Conservation (phyloP, 2,888 invertebrate genomes). For the Drosophila niveifrons region DNA sequence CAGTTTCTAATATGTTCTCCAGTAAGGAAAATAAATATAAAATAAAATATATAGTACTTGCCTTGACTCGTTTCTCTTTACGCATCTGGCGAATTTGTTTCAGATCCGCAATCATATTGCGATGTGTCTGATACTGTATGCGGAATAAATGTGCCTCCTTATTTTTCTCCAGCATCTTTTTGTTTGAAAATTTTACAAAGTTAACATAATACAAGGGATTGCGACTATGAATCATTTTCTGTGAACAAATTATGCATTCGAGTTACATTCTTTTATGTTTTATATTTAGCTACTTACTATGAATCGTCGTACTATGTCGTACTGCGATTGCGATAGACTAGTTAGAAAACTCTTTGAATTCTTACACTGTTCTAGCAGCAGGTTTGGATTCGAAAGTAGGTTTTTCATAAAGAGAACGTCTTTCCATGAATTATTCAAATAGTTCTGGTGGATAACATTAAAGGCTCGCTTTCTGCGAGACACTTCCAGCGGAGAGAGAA, state of each 20-base stretch:
- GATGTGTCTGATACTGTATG: conserved; percentile 82
- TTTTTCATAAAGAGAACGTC: conserved; percentile 80
- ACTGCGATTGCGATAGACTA: conserved; percentile 60
- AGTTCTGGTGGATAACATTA: conserved; percentile 79
- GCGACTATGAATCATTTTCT: conserved; percentile 83
- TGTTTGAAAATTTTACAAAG: conserved; percentile 69
- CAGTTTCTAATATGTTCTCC: conserved; percentile 12
- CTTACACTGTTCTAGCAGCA: conserved; percentile 72
- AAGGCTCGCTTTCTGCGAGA: conserved; percentile 76
- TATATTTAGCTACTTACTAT: conserved; percentile 58
- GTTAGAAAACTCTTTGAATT: conserved; percentile 65
- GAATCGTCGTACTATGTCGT: conserved; percentile 74
- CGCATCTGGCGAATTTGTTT: conserved; percentile 67
- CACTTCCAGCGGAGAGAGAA: conserved; percentile 77
- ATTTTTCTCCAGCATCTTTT: conserved; percentile 58
- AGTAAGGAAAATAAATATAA: neutral
- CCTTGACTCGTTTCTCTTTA: conserved; percentile 60
- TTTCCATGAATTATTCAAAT: conserved; percentile 77
- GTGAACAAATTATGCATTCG: neutral
- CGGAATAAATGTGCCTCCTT: conserved; percentile 73
- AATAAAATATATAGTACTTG: conserved; percentile 23
- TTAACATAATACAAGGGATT: conserved; percentile 79
- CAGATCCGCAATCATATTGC: conserved; percentile 79
- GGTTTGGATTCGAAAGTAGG: conserved; percentile 65
- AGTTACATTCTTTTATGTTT: neutral